Conservation (phyloP, 2,797 vertebrate species). For the Poecilia picta region DNA sequence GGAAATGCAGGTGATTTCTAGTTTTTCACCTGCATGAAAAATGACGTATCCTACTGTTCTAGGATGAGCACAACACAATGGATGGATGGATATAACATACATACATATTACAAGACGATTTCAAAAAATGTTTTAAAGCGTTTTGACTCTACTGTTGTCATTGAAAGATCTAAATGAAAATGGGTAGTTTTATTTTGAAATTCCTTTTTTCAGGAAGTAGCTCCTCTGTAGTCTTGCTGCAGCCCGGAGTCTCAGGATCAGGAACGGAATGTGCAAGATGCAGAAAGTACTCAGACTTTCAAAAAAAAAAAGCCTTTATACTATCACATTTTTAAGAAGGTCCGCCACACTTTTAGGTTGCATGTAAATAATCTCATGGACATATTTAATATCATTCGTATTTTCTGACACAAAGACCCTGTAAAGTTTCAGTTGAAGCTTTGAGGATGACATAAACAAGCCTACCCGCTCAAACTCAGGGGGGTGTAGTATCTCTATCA, state of each 20-base stretch:
- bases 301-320: neutral
- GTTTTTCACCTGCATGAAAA: neutral
- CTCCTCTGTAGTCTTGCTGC: neutral
- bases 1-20: neutral
- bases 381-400: neutral
- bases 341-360: neutral
- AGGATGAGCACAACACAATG: neutral
- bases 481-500: conserved; percentile 4
- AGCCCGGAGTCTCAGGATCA: neutral
- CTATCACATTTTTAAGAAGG: neutral
- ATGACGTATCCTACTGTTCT: neutral
- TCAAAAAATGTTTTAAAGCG: neutral
- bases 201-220: conserved; percentile 10
- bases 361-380: neutral
- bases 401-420: neutral
- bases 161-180: neutral
- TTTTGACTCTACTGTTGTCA: neutral
- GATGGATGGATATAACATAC: neutral
- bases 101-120: neutral
- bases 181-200: conserved; percentile 45
- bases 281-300: conserved; percentile 9
- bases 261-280: conserved; percentile 27
- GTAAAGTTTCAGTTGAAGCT: neutral
- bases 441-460: conserved; percentile 1
- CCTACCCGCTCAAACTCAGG: conserved; percentile 1